Evolutionary conservation across 2,888 invertebrate genomes (phyloP), one percentile per base, ranked within the genome.

Genomic region (Linyphia triangularis): DNA sequence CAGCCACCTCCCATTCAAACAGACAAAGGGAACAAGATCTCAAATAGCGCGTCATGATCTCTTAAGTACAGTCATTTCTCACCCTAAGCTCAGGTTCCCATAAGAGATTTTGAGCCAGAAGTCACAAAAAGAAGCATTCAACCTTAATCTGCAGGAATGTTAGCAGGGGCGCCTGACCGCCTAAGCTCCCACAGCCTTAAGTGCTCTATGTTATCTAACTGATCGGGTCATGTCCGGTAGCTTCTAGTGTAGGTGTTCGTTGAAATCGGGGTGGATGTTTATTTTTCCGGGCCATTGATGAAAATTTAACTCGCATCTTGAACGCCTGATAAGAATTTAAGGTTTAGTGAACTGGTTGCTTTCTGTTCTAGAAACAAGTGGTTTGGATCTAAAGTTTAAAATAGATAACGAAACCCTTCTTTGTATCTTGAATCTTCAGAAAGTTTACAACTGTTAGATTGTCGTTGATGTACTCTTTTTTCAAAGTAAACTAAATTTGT

Each of bases 21-120:
- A 43, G 24, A 77, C 77, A 77, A 63, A 63, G 61, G 22, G 24
- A 77, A 40, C 9, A 43, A 61, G 61, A 77, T 63, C 61, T 63
- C 61, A 77, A 77, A 77, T 40, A 30, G 26, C 77, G 63, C 77
- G 77, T 77, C 77, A 61, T 77, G 77, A 77, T 77, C 77, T 77
- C 40, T 77, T 77, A 77, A 77, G 77, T 22, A 37, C 10, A 4
- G 77, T 63, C 13, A 77, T 77, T 63, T 77, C 40, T 77, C 77
- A 77, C 61, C 61, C 6, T 37, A 7, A 26, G 37, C 61, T 63
- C 26, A 37, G 37, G 61, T 61, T 77, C 63, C 63, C 37, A 63
- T 77, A 77, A 63, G 77, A 77, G 77, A 77, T 77, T 63, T 63
- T 33, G 59, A 24, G 33, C 51, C n/a, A 51, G n/a, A 51, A 51